Base-by-base conservation (phyloP, 2,797 vertebrate genomes). In the Heteromormyrus szaboi region DNA sequence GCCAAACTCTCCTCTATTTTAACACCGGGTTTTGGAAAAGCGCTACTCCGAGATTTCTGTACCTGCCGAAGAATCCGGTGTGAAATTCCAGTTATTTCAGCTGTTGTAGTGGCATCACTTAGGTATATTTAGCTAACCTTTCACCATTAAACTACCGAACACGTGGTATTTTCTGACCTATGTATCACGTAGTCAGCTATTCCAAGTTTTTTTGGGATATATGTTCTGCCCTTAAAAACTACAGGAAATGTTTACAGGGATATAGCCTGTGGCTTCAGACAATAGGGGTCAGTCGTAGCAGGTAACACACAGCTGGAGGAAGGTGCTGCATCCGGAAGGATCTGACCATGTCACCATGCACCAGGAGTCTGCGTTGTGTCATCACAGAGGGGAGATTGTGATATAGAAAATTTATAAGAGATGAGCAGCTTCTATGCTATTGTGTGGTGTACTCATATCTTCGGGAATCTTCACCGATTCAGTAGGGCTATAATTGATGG, bases 1-100 rank as follows among this genome's bases (percentile, higher is more conserved):
- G 51, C 85, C 85, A 86, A 56, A 81, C 65, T 81, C 85, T 86
- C 29, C 5, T 25, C 81, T 86, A 59, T 86, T 56, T 56, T 59
- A 56, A n/a, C 85, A n/a, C 85, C 12, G 48, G 29, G 19, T 65
- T 65, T 62, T 84, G 8, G 12, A 14, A 14, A 22, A 37, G 19
- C 12, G 85, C 4, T 37, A 33, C 29, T 56, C 48, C 0, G n/a
- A 51, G 19, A 51, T 48, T 79, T 46, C 37, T 46, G 72, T 37
- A 12, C 37, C 44, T 29, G 33, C 25, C 0, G 11, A 41, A 79
- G 17, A 79, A 79, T 41, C 37, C 2, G 37, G 14, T 44, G 72
- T 1, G 17, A 79, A 79, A n/a, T 44, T 44, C 17, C 37, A 44
- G 17, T 44, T 44, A 79, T 44, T 44, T 79, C 41, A 79, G 37